Base-by-base conservation (phyloP, 2,113 vertebrate genomes). In the Dissostichus mawsoni region DNA sequence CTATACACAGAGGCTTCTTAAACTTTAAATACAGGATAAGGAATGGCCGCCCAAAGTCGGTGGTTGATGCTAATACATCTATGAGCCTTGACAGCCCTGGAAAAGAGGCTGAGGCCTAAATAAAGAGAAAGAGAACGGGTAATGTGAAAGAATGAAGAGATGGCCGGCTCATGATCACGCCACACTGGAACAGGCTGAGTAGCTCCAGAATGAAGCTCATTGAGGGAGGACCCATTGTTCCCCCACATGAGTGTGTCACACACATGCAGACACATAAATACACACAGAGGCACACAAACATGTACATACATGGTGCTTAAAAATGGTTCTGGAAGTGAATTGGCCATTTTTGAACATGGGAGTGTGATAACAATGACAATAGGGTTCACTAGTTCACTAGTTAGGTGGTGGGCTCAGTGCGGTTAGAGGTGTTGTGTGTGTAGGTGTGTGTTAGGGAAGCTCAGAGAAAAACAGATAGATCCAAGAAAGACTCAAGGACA, bases 201-300 rank as follows among this genome's bases (percentile, higher is more conserved):
- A 75, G 84, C 89, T 90, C 93, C 84, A 92, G 93, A 95, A 95
- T 88, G 85, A 92, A 91, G 78, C 80, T 90, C 86, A 92, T 94
- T 94, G 88, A 93, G 76, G 76, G 47, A 80, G 18, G 52, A 33
- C 55, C 81, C 78, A 92, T 94, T 95, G 93, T 94, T 90, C 72
- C 48, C 68, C 53, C 12, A 80, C 91, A 87, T 69, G 73, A 77
- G 84, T 80, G 68, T 53, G 73, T 29, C 23, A 45, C 50, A 61
- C 71, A 58, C 51, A 51, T 55, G 64, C 23, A 69, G 18, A 72
- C 58, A 75, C 44, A 53, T 33, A 73, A 10, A 66, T 63, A 69
- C 67, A 85, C 63, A 69, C 16, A 47, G 23, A 82, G 36, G 63
- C 16, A 73, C 57, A 52, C 23, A 17, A 23, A 56, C 11, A 47